Conservation (phyloP, 2,888 invertebrate genomes). For the Drosophila anceps region DNA sequence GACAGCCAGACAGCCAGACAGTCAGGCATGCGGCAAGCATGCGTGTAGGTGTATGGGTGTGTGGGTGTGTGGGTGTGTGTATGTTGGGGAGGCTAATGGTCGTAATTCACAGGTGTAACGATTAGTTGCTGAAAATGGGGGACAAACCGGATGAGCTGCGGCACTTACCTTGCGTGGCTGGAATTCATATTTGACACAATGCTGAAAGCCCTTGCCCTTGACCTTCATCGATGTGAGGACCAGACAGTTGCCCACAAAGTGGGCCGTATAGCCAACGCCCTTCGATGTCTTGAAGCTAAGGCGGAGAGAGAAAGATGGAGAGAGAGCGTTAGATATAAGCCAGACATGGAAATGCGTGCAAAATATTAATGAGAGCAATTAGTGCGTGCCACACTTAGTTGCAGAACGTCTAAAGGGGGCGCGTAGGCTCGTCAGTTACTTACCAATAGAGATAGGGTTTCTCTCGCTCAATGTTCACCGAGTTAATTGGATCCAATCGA, state of each 20-base stretch:
- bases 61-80: slow-evolving; percentile 4
- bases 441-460: slow-evolving; percentile 99
- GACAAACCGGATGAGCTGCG: background rate
- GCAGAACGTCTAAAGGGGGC: background rate
- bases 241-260: slow-evolving; percentile 99
- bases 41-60: too few relatives aligned
- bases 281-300: slow-evolving; percentile 98
- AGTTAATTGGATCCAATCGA: slow-evolving; percentile 98
- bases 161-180: slow-evolving; percentile 94
- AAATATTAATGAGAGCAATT: slow-evolving; percentile 25
- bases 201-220: slow-evolving; percentile 99
- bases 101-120: slow-evolving; percentile 40
- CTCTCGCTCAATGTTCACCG: slow-evolving; percentile 99
- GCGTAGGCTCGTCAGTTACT: slow-evolving; percentile 84
- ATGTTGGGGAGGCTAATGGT: slow-evolving; percentile 1
- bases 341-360: background rate
- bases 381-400: slow-evolving; percentile 39
- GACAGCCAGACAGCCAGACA: background rate
- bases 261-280: slow-evolving; percentile 99
- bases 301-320: background rate
- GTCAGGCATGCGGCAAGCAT: slow-evolving; percentile 6
- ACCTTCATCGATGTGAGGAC: slow-evolving; percentile 99
- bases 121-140: background rate
- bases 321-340: background rate
- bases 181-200: slow-evolving; percentile 99